phyloP scores from a whole-genome alignment of 2,888 invertebrate genomes.

The Drosophila tanythrix region DNA sequence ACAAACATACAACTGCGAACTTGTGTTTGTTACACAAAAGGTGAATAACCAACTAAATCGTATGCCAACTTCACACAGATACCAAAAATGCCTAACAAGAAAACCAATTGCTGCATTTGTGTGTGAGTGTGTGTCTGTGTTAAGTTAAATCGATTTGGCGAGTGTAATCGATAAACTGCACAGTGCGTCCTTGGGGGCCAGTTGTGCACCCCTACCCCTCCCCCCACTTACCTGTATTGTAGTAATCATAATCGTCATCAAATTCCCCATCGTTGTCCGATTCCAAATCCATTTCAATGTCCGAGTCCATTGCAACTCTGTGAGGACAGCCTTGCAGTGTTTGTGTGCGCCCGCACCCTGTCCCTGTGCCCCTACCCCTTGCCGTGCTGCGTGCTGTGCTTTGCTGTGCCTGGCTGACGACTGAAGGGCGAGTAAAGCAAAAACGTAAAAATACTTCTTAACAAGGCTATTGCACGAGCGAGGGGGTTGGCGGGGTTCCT shows the following conservation, averaged over 20 bases:
- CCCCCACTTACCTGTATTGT: constrained; percentile 86
- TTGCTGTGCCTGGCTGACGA: constrained; percentile 47
- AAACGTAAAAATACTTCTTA: constrained; percentile 64
- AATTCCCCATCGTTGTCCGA: constrained; percentile 91
- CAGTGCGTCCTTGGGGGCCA: constrained; percentile 39
- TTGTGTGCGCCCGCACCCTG: constrained; percentile 9
- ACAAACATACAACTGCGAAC: constrained; percentile 5
- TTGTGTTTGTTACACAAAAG: constrained; percentile 50
- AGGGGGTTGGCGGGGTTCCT: constrained; percentile 61
- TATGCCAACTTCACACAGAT: constrained; percentile 42
- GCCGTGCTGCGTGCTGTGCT: constrained; percentile 32
- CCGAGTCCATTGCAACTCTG: constrained; percentile 88
- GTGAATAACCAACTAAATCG: constrained; percentile 75
- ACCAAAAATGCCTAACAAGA: constrained; percentile 32
- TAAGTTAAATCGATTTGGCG: constrained; percentile 58
- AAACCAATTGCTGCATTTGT: constrained; percentile 20
- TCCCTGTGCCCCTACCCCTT: constrained; percentile 5
- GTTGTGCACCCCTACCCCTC: too few relatives aligned
- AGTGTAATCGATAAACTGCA: constrained; percentile 55
- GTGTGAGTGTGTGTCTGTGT: constrained; percentile 21
- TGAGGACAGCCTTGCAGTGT: constrained; percentile 38
- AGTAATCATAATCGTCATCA: constrained; percentile 92
- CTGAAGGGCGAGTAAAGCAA: constrained; percentile 62
- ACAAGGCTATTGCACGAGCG: constrained; percentile 57
- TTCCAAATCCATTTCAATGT: constrained; percentile 90